These are phyloP conservation scores for Xenotilapia caudafasciata DNA, from an alignment of 2,113 vertebrate genomes.

Conservation along the genomic window DNA sequence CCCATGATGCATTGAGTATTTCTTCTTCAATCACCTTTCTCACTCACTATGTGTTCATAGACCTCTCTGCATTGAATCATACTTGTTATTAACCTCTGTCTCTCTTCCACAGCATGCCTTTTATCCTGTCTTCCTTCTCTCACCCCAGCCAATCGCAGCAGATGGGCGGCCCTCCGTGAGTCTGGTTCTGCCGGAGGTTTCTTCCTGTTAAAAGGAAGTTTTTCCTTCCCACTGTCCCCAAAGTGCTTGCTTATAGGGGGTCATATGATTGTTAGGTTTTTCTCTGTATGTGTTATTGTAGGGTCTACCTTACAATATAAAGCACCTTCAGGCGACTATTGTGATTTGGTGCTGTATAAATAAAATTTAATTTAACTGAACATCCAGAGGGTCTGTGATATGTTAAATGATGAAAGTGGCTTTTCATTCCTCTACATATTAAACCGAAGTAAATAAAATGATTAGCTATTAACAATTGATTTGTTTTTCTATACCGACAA, in stretches of 20 bases:
- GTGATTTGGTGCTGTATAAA: neutral
- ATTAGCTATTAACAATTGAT: neutral
- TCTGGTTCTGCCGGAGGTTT: rapidly evolving
- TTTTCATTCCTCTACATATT: neutral
- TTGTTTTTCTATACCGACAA: neutral
- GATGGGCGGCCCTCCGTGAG: rapidly evolving
- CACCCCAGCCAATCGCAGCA: neutral
- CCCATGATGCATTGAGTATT: neutral
- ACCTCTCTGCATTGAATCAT: neutral
- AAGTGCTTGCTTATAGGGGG: neutral
- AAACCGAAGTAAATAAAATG: neutral
- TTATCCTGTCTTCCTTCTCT: neutral
- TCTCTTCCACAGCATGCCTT: neutral
- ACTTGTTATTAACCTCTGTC: neutral
- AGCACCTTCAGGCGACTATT: neutral
- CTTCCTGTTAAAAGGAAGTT: neutral
- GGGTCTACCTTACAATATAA: neutral
- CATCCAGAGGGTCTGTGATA: neutral
- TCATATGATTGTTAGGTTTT: neutral
- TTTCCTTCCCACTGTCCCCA: neutral
- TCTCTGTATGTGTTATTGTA: neutral
- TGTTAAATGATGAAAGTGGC: neutral
- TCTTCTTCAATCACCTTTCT: neutral
- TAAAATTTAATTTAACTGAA: neutral
- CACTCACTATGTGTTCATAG: neutral